Evolutionary conservation across 2,797 vertebrate genomes (phyloP).

Genomic region (Trematomus bernacchii): DNA sequence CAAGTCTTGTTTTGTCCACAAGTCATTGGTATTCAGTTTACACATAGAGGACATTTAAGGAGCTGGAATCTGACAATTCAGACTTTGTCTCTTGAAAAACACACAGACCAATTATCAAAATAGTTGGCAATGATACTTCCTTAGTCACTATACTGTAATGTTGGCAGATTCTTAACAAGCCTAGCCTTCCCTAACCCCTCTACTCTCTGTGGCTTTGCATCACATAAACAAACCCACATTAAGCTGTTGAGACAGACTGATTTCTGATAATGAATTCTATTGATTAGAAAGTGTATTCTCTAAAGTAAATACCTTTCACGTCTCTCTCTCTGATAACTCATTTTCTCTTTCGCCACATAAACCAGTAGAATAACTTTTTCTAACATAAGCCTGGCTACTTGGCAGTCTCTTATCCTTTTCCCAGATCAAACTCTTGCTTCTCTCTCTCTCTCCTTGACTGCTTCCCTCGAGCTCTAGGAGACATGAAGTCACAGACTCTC

Average conservation of each 20-base stretch:
- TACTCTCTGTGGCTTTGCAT: neutral
- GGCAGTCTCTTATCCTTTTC: constrained; percentile 29
- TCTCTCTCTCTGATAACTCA: neutral
- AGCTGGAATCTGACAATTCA: no score
- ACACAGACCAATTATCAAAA: no score
- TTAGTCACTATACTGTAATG: constrained; percentile 3
- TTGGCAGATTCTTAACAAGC: neutral
- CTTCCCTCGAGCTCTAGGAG: constrained; percentile 38
- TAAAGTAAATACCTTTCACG: neutral
- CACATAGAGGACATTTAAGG: no score
- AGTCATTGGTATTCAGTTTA: no score
- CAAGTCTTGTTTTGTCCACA: no score
- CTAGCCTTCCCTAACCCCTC: neutral
- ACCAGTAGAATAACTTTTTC: neutral
- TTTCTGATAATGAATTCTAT: no score
- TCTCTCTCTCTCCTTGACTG: constrained; percentile 18
- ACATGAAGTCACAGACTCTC: constrained; percentile 52
- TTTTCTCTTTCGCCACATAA: neutral
- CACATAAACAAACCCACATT: neutral
- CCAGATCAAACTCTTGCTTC: constrained; percentile 17
- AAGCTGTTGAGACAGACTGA: neutral
- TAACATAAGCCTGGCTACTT: constrained; percentile 32
- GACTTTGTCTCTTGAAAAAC: no score
- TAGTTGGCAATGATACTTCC: neutral
- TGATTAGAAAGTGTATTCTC: neutral